phyloP scores from a whole-genome alignment of 2,113 vertebrate species.

The Ammodytes dubius region DNA sequence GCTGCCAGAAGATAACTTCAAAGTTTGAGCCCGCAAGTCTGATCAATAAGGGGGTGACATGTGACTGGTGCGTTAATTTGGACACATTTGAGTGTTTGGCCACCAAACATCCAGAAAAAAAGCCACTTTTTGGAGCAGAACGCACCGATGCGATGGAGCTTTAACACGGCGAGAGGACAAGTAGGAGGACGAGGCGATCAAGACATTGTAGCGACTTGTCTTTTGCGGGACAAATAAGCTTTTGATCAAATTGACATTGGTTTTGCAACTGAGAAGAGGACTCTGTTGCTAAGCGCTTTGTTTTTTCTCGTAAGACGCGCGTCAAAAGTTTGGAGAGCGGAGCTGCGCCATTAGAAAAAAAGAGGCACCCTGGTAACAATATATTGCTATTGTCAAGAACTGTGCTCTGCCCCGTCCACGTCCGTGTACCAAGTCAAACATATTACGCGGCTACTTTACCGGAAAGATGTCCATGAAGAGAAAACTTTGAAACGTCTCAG shows the following conservation, averaged over 20 bases:
- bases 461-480: conserved; percentile 31
- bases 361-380: conserved; percentile 27
- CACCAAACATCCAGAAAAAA: conserved; percentile 34
- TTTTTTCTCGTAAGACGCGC: conserved; percentile 54
- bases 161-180: conserved; percentile 63
- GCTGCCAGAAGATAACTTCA: conserved; percentile 57
- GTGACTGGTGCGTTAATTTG: conserved; percentile 6
- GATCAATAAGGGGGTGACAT: conserved; percentile 20
- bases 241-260: conserved; percentile 31
- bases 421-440: conserved; percentile 3
- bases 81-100: conserved; percentile 25
- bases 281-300: conserved; percentile 13
- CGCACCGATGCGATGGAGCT: conserved; percentile 67
- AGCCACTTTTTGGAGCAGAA: conserved; percentile 65
- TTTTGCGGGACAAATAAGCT: conserved; percentile 37
- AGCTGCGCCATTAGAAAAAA: conserved; percentile 35
- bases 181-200: conserved; percentile 52
- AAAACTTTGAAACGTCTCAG: conserved; percentile 45
- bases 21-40: conserved; percentile 50
- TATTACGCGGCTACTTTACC: conserved; percentile 12
- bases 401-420: conserved; percentile 36
- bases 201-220: conserved; percentile 19
- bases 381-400: conserved; percentile 51
- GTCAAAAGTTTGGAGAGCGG: conserved; percentile 70
- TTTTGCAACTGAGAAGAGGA: conserved; percentile 8